Evolutionary conservation across 1,140 invertebrate species (phyloP).

Genomic region (Wasmannia auropunctata): DNA sequence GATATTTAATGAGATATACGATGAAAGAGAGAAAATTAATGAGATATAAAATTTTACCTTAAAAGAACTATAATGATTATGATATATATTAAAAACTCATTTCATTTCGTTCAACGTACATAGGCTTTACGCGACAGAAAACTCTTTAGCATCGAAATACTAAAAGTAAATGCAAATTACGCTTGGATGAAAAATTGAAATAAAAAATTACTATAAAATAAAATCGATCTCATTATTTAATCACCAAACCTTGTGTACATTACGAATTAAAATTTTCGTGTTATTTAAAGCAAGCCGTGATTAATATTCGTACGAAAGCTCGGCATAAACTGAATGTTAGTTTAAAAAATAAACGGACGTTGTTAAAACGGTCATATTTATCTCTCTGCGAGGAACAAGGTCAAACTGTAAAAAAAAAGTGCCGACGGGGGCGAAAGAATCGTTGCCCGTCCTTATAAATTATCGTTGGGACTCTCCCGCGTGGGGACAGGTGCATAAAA

Average conservation of each 20-base stretch:
- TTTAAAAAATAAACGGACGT: constrained; percentile 17
- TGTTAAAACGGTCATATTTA: not conserved
- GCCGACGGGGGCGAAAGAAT: constrained; percentile 9
- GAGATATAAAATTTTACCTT: constrained; percentile 24
- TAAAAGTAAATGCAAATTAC: not conserved
- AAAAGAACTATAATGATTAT: not conserved
- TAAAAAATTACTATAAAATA: not conserved
- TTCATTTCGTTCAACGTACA: not conserved
- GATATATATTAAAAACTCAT: not conserved
- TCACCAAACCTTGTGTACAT: not conserved
- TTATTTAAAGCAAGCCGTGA: not conserved
- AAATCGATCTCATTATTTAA: not conserved
- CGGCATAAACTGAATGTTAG: not conserved
- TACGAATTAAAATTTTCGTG: not conserved
- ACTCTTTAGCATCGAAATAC: not conserved
- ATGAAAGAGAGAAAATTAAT: too few relatives aligned
- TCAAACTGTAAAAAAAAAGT: constrained; percentile 39
- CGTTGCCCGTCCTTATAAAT: constrained; percentile 32
- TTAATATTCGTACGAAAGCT: not conserved
- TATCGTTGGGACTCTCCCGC: not conserved
- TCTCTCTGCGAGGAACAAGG: constrained; percentile 27
- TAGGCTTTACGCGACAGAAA: too few relatives aligned
- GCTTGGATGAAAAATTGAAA: not conserved
- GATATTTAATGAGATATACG: too few relatives aligned
- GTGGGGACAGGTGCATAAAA: constrained; percentile 53